Evolutionary conservation across 1,140 invertebrate species (phyloP), one percentile per base, ranked within the genome.

Genomic region (Cherax destructor): DNA sequence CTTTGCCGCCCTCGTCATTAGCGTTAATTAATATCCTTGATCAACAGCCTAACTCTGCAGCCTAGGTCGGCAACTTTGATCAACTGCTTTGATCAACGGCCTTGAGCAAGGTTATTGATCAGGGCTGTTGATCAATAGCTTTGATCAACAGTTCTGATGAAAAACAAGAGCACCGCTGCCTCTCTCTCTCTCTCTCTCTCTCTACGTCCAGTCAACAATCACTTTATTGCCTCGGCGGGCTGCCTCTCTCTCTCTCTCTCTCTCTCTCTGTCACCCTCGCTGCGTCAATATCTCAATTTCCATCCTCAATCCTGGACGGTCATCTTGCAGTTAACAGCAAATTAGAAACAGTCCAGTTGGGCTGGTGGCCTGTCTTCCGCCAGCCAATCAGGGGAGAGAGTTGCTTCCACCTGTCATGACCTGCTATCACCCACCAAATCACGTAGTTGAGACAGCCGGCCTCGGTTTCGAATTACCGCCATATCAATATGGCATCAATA

Each of bases 241-340:
- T 41, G 30, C 30, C 30, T 41, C 30, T 41, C 30, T 41, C 30
- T 41, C 30, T 41, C 30, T 41, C 30, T 41, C 72, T 3, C 50
- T 10, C 49, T 24, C 79, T 24, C 21, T 18, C 13, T 0, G 9
- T n/a, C 10, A 41, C 76, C 30, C 4, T 10, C n/a, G 49, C 16
- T 50, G 10, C n/a, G 24, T 30, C 56, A 56, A 61, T 61, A 41
- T 16, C 11, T 61, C 10, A 24, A 41, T 56, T 50, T 81, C 41
- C 50, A 21, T 81, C 79, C 18, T 30, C 56, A 24, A 50, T 50
- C 10, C 79, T n/a, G 52, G n/a, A 61, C 52, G 41, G 61, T 83
- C 56, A 83, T 83, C 52, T 83, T 61, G 52, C 80, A n/a, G 10
- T 81, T 83, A 83, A 24, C 80, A 83, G 61, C 80, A 83, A 61